phyloP scores from a whole-genome alignment of 2,888 invertebrate species.

The Cheilosia variabilis region DNA sequence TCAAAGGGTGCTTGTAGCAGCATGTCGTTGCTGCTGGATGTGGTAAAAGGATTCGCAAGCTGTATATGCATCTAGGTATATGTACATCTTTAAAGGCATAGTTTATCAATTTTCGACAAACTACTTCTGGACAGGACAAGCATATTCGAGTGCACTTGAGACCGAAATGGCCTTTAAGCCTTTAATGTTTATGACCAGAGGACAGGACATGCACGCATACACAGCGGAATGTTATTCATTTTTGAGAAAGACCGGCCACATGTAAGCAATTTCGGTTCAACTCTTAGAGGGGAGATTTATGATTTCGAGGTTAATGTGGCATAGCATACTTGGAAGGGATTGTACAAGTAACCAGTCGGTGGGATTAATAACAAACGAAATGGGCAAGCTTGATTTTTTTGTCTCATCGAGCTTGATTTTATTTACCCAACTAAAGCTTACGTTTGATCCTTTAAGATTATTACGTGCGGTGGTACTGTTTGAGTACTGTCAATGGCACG shows the following conservation, averaged over 20 bases:
- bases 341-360: neutral
- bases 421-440: too few species aligned
- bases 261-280: constrained; percentile 3
- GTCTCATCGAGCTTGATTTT: too few species aligned
- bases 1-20: constrained; percentile 34
- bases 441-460: too few species aligned
- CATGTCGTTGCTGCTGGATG: constrained; percentile 29
- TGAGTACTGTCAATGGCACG: too few species aligned
- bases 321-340: neutral
- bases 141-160: constrained; percentile 21
- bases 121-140: constrained; percentile 17
- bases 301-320: too few species aligned
- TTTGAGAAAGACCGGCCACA: neutral
- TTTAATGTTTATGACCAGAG: constrained; percentile 30
- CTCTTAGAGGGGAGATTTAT: too few species aligned
- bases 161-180: constrained; percentile 42
- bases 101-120: constrained; percentile 64
- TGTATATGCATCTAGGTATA: neutral
- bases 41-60: constrained; percentile 40
- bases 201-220: constrained; percentile 14
- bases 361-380: neutral
- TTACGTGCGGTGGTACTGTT: too few species aligned
- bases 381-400: too few species aligned
- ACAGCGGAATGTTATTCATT: constrained; percentile 35
- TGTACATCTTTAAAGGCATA: constrained; percentile 23